Base-by-base conservation (phyloP, 23 tunicate species). In the Styela clava region DNA sequence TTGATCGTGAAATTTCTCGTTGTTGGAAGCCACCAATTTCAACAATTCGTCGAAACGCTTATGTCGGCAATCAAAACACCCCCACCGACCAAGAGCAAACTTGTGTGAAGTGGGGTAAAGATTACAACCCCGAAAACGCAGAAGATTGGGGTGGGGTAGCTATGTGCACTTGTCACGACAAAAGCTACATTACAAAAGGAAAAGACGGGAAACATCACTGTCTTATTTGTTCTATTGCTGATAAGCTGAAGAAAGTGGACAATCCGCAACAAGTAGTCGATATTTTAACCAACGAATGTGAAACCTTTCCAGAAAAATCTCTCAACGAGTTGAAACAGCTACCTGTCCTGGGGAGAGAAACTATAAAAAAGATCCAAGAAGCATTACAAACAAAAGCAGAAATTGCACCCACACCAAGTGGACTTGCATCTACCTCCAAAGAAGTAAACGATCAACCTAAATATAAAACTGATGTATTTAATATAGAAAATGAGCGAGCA, bases 161-260 rank as follows among this genome's bases (percentile, higher is more conserved):
- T 61, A n/a, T 62, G 25, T 83, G 86, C 28, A 73, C 33, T 20
- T 83, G 86, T 64, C 78, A 76, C 65, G 65, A 44, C 28, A 24
- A 44, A 27, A 34, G 20, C 7, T 34, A 12, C 77, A 34, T 16
- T 71, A 28, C 34, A 34, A 68, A 68, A 24, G 24, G 31, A 12
- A 33, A 16, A 31, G 35, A 28, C 16, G 35, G 35, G 3, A 52
- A 76, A 2, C 81, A 76, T 56, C 74, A 37, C 35, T 87, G 91
- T 52, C 3, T 82, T 20, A 76, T 88, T 2, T 88, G 94, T 63
- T 62, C 84, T 1, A 83, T 88, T 19, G 94, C 87, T 23, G 26
- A 35, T 18, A 35, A 78, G 31, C 19, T 88, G 27, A 32, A 86
- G 26, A 24, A 31, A 12, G 68, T 63, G 5, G 73, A 72, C n/a